Conservation (phyloP, 2,113 vertebrate species). For the Artemisiospiza belli region DNA sequence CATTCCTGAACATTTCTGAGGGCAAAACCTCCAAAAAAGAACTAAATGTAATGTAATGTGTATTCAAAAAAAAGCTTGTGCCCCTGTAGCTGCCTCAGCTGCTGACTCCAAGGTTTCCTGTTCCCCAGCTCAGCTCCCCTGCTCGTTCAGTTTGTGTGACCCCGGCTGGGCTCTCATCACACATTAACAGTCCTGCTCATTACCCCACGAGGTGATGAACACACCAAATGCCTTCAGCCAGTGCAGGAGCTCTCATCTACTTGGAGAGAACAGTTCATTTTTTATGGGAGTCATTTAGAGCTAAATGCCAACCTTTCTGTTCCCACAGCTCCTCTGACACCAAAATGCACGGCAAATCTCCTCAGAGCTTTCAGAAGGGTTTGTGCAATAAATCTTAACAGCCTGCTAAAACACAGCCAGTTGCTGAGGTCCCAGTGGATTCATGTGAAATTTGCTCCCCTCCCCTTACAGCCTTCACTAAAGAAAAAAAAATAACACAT, state of each 20-base stretch:
- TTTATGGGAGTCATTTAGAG: neutral
- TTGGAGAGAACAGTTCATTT: neutral
- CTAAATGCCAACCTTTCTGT: neutral
- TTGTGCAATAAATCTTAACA: neutral
- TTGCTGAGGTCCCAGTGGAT: neutral
- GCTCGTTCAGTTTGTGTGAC: neutral
- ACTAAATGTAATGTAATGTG: neutral
- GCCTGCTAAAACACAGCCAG: neutral
- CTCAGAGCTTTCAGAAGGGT: neutral
- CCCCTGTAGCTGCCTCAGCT: neutral
- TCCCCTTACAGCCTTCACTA: neutral
- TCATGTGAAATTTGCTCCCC: neutral
- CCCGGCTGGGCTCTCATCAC: neutral
- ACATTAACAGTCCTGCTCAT: neutral
- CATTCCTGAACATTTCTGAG: neutral
- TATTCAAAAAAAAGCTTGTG: neutral
- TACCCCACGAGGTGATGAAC: neutral
- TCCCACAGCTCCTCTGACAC: neutral
- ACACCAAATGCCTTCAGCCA: neutral
- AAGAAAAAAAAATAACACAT: neutral
- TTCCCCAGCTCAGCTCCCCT: neutral
- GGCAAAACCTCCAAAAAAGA: neutral
- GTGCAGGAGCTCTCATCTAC: neutral
- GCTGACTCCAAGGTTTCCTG: neutral
- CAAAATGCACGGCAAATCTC: neutral